phyloP scores from a whole-genome alignment of 1,140 invertebrate genomes.

The Psix sp. region DNA sequence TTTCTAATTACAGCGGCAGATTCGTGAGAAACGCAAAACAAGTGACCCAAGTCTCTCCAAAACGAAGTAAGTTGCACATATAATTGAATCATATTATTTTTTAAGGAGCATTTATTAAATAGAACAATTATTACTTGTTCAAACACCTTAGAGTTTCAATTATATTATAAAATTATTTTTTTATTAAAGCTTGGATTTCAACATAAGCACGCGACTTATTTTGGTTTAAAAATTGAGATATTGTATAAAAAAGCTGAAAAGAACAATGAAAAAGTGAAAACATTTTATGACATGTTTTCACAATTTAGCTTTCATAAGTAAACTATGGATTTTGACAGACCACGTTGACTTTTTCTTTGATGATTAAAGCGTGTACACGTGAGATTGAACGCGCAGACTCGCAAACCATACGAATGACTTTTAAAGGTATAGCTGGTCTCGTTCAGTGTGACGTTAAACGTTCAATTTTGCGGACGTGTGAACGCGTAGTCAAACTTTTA shows the following conservation, averaged over 20 bases:
- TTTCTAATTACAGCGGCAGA: conserved; percentile 79
- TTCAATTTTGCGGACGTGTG: conserved; percentile 68
- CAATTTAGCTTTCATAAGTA: conserved; percentile 47
- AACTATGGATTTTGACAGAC: conserved; percentile 65
- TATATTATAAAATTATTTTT: no score
- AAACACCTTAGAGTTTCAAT: no score
- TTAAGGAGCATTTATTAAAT: no score
- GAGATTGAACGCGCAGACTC: conserved; percentile 66
- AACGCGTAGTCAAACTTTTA: conserved; percentile 14
- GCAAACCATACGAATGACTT: conserved; percentile 41
- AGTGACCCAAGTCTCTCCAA: conserved; percentile 86
- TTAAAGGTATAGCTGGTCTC: conserved; percentile 63
- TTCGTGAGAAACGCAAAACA: conserved; percentile 83
- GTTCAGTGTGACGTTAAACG: conserved; percentile 71
- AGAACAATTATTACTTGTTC: no score
- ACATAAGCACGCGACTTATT: no score
- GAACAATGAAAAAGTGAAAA: neutral
- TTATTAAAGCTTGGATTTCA: no score
- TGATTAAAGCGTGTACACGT: conserved; percentile 53
- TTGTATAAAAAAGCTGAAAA: neutral
- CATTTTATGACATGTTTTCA: neutral
- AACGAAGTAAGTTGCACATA: conserved; percentile 81
- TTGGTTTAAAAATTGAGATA: no score
- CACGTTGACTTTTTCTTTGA: conserved; percentile 40
- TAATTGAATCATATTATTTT: no score